Evolutionary conservation across 2,113 vertebrate species (phyloP).

Genomic region (Cyprinus carpio): DNA sequence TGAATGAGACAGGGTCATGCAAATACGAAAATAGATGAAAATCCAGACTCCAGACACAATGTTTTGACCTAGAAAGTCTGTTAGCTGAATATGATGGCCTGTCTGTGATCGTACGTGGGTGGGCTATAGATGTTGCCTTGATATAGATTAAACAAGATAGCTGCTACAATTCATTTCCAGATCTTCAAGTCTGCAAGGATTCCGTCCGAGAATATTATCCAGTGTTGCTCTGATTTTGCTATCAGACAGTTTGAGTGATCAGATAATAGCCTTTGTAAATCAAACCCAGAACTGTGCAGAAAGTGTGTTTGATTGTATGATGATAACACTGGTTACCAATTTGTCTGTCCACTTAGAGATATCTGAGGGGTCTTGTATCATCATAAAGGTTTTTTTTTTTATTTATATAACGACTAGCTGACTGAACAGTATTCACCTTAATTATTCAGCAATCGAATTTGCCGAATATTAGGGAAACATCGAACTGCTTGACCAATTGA

Average conservation of each 20-base stretch:
- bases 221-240: slow-evolving; percentile 6
- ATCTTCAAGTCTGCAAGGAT: slow-evolving; percentile 24
- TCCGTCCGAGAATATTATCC: slow-evolving; percentile 2
- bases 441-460: neutral
- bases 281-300: neutral
- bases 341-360: neutral
- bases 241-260: neutral
- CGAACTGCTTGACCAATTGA: neutral
- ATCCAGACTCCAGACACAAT: slow-evolving; percentile 17
- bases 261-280: neutral
- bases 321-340: neutral
- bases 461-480: neutral
- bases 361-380: neutral
- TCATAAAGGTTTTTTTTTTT: neutral
- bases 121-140: slow-evolving; percentile 38
- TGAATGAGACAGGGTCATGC: neutral
- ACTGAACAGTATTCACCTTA: neutral
- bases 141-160: slow-evolving; percentile 37
- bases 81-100: slow-evolving; percentile 23
- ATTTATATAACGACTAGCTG: neutral
- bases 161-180: slow-evolving; percentile 29
- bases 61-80: slow-evolving; percentile 40
- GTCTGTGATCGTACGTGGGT: slow-evolving; percentile 19
- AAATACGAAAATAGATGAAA: neutral
- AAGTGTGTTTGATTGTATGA: slow-evolving; percentile 7